Base-by-base conservation (phyloP, 2,888 invertebrate genomes). In the Leucania comma region DNA sequence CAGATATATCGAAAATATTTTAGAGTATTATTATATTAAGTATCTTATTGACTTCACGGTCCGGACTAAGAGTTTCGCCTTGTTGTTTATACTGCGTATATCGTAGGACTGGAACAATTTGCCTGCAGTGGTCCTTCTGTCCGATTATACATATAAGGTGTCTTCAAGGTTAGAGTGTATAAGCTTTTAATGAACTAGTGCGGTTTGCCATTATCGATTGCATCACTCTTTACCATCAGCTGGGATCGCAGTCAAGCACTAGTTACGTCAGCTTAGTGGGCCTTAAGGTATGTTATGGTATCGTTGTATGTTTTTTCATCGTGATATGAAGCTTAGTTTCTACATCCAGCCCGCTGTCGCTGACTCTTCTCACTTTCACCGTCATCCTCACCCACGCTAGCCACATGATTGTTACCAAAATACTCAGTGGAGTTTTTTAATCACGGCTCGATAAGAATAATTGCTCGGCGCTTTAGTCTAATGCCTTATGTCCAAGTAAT, bases 401-500 rank as follows among this genome's bases (percentile, higher is more conserved):
- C 87, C 88, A 88, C 86, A 91, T 92, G 92, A 94, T 94, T 90
- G 91, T 94, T 94, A 92, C 90, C 91, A 93, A 93, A 94, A 94
- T 91, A 90, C 81, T 90, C 89, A 82, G 87, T 89, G 88, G 83
- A 88, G 88, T 92, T 93, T 93, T 42, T 92, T 90, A 91, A 91
- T 88, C 88, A 86, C 83, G 86, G 84, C 87, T 90, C 89, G 91
- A 91, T 88, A 90, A 90, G 88, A 85, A 84, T 92, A 91, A 94
- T 93, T 90, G 89, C 88, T 88, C 87, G 87, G 89, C 89, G 87
- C 89, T 89, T 89, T 85, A 75, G 68, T 77, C 80, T 84, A 87
- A 84, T 86, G 78, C 83, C 78, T 82, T 81, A 82, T 82, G 78
- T 75, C 56, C 72, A 71, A 76, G 72, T 86, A 86, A 90, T 89